Conservation (phyloP, 2,797 vertebrate genomes). For the Parotocinclus haroldoi region DNA sequence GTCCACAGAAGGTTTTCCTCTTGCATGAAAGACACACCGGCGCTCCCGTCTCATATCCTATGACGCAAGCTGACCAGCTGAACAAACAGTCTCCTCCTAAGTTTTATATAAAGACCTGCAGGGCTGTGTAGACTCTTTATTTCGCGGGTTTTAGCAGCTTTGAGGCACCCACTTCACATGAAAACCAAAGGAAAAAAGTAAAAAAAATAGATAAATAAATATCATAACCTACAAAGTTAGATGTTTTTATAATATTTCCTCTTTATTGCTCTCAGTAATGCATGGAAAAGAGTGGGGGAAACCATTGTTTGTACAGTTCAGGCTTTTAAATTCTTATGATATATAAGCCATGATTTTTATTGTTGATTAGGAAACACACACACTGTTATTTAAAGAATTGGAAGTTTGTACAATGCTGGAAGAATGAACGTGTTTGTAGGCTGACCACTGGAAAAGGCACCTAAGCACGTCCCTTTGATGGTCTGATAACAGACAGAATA, state of each 20-base stretch:
- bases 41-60: constrained; percentile 47
- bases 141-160: constrained; percentile 8
- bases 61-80: constrained; percentile 63
- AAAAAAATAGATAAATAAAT: constrained; percentile 21
- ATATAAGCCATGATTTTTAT: too few relatives aligned
- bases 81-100: constrained; percentile 55
- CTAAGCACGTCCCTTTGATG: constrained; percentile 9
- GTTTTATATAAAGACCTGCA: constrained; percentile 38
- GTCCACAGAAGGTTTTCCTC: constrained; percentile 49
- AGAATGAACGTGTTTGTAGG: constrained; percentile 6
- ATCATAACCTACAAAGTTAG: constrained; percentile 18
- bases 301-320: constrained; percentile 5
- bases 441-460: constrained; percentile 1
- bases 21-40: constrained; percentile 50
- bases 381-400: constrained; percentile 1
- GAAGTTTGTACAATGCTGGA: not conserved
- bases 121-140: constrained; percentile 42
- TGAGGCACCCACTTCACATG: constrained; percentile 6
- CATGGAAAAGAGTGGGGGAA: constrained; percentile 10
- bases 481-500: not conserved
- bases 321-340: constrained; percentile 1
- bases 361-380: too few relatives aligned
- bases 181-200: constrained; percentile 11
- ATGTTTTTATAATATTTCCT: constrained; percentile 7
- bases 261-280: constrained; percentile 20